A percentile compares a stretch with the other conserved stretches of the same genome.
phyloP scores from a whole-genome alignment of 2,888 invertebrate genomes.

The Scaptomyza parva region DNA sequence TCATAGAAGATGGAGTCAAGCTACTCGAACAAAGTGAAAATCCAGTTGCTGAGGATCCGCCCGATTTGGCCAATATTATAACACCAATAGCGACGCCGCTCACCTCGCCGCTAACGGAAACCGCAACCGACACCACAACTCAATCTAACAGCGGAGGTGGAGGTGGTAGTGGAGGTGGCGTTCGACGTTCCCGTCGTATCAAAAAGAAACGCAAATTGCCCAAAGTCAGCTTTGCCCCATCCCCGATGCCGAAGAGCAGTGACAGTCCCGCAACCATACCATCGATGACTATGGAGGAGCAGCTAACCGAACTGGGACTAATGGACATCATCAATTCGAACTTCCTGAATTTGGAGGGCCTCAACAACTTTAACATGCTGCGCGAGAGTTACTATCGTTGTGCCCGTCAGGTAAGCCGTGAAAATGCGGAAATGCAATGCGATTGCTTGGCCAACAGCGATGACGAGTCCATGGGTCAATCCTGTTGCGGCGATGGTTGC shows the following conservation, averaged over 20 bases:
- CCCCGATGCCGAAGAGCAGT: neutral
- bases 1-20: conserved; percentile 78
- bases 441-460: conserved; percentile 96
- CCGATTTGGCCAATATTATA: conserved; percentile 52
- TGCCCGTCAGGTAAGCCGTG: conserved; percentile 94
- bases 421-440: conserved; percentile 96
- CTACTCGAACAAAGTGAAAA: conserved; percentile 20
- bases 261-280: neutral
- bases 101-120: neutral
- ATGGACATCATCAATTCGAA: conserved; percentile 82
- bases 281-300: conserved; percentile 73
- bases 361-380: conserved; percentile 92
- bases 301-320: conserved; percentile 75
- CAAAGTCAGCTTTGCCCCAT: neutral
- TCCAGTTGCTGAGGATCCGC: conserved; percentile 24
- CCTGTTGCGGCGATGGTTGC: conserved; percentile 96
- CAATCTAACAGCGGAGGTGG: neutral
- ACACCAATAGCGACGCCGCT: conserved; percentile 73
- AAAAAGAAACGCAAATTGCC: neutral
- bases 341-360: conserved; percentile 82
- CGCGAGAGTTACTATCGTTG: conserved; percentile 94
- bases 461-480: conserved; percentile 91
- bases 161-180: neutral
- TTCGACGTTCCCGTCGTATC: neutral
- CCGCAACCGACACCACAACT: neutral